Evolutionary conservation across 2,797 vertebrate genomes (phyloP), one percentile per base, ranked within the genome.

Genomic region (Schizopygopsis malacanthus): DNA sequence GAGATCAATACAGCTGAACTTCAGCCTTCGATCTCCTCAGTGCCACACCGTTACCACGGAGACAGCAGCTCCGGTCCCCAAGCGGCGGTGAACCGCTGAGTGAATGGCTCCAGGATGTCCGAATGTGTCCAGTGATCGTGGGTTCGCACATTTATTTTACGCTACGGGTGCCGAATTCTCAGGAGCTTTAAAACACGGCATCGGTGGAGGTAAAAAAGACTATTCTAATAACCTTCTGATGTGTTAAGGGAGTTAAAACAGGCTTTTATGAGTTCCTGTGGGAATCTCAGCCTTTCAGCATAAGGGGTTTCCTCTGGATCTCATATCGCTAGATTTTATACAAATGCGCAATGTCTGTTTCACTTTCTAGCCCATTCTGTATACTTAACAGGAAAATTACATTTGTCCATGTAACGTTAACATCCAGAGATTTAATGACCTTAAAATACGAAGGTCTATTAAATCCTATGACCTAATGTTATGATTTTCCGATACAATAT

Each of bases 1-100:
- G 75, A 91, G 92, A 95, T 94, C 93, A 90, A 93, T 94, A 89
- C 45, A 45, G 85, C 88, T 91, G 86, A 90, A 91, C 92, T 90
- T 88, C 87, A 91, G 88, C 22, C 72, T 92, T 93, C 89, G 87
- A 93, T 94, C 90, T 85, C 86, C 85, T 84, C 78, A 88, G 87
- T 77, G 71, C 90, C 92, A 65, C 45, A 82, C 75, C 15, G 81
- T 88, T 85, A 82, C 59, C 61, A 88, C 79, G 80, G 69, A 84
- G 61, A 87, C 79, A 54, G 39, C 52, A 52, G 22, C 50, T 84
- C 39, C n/a, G 54, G 67, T 78, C 73, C 61, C 84, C 69, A 82
- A 75, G 45, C 20, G 15, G 45, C 22, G 18, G 6, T 33, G 16
- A 82, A 83, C 80, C 39, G 81, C 67, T 56, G 69, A 75, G 80